Evolutionary conservation across 2,797 vertebrate genomes (phyloP).

Genomic region (Ciconia nigra): DNA sequence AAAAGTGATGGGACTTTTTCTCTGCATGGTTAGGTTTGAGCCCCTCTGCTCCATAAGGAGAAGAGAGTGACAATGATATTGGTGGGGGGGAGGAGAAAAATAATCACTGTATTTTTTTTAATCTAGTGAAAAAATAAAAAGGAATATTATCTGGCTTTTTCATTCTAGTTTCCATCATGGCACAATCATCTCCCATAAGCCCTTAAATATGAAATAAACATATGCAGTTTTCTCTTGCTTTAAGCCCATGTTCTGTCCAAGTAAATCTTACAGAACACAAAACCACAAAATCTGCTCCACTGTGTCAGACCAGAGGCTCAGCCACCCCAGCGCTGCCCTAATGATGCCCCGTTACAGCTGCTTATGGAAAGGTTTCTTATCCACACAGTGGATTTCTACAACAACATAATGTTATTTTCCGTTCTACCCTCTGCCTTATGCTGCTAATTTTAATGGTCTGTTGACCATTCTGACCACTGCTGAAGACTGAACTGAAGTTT

Average conservation of each 20-base stretch:
- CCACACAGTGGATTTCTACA: background rate
- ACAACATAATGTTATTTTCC: background rate
- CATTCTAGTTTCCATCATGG: background rate
- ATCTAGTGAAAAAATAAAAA: background rate
- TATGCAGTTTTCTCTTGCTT: background rate
- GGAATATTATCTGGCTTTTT: background rate
- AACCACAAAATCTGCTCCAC: background rate
- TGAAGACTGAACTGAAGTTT: background rate
- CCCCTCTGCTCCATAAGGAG: background rate
- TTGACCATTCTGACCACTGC: slow-evolving; percentile 8
- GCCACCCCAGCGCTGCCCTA: background rate
- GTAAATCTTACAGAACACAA: background rate
- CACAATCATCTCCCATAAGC: background rate
- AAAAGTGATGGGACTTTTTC: background rate
- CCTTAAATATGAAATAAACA: background rate
- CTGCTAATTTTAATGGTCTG: background rate
- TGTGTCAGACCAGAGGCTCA: background rate
- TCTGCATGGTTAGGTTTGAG: background rate
- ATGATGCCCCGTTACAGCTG: background rate
- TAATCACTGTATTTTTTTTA: background rate
- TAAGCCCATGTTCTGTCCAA: background rate
- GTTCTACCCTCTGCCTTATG: background rate
- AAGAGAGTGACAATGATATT: background rate
- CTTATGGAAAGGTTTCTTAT: background rate
- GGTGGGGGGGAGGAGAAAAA: background rate